These are phyloP conservation scores for Danio tinwini DNA, from an alignment of 2,797 vertebrate species.

Conservation along the genomic window DNA sequence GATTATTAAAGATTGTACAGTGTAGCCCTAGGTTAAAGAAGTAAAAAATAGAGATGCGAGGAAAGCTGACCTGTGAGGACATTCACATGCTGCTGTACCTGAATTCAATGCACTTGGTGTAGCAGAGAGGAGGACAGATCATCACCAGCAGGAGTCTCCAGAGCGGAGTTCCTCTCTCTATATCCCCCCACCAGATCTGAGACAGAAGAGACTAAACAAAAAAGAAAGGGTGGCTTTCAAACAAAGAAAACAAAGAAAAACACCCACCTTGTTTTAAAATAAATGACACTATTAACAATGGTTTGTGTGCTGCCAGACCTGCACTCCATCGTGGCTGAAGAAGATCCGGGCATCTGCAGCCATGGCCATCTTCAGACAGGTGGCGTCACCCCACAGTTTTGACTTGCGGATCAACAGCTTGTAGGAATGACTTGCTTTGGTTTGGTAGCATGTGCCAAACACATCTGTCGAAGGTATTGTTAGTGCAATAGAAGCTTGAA, in stretches of 20 bases:
- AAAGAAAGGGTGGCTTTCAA: background rate
- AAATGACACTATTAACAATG: background rate
- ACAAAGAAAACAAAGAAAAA: background rate
- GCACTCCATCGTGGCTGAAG: constrained; percentile 91
- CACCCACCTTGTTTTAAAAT: background rate
- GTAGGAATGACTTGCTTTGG: constrained; percentile 82
- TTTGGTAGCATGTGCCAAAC: constrained; percentile 86
- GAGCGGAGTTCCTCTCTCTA: constrained; percentile 82
- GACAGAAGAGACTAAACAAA: constrained; percentile 83
- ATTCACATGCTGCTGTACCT: constrained; percentile 66
- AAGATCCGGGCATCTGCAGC: constrained; percentile 83
- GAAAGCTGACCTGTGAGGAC: background rate
- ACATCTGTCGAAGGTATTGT: constrained; percentile 70
- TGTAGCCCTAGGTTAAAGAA: too few species aligned
- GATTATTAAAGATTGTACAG: too few species aligned
- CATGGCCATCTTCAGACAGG: constrained; percentile 74
- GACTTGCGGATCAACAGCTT: constrained; percentile 84
- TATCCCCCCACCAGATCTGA: constrained; percentile 93
- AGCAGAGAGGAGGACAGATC: constrained; percentile 87
- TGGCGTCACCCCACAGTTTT: constrained; percentile 70
- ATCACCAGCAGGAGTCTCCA: constrained; percentile 86
- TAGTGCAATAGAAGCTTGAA: background rate
- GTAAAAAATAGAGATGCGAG: too few species aligned
- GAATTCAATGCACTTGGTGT: constrained; percentile 84
- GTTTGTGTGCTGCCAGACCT: constrained; percentile 72